Percentiles rank a stretch among this genome's conserved stretches.
Conservation (phyloP, 2,113 vertebrate species). For the Synchiropus splendidus region DNA sequence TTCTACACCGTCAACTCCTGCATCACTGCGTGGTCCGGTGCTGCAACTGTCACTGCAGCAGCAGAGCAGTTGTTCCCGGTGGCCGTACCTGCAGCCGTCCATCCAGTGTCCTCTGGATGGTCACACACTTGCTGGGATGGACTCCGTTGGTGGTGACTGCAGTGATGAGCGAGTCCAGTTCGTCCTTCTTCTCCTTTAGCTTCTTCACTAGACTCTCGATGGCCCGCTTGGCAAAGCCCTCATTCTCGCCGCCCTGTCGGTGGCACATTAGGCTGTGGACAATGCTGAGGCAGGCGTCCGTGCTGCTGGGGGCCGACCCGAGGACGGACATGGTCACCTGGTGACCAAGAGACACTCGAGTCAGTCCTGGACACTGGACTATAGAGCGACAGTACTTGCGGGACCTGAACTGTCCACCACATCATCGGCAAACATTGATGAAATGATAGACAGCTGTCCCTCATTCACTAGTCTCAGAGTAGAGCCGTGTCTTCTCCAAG, state of each 20-base stretch:
- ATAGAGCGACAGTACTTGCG: no score
- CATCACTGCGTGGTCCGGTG: neutral
- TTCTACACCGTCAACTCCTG: no score
- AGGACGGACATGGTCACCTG: constrained; percentile 48
- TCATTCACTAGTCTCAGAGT: no score
- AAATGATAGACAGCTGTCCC: no score
- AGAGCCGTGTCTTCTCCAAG: no score
- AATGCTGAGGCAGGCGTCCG: constrained; percentile 64
- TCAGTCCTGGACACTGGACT: no score
- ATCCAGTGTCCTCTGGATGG: constrained; percentile 80
- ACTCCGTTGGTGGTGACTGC: constrained; percentile 73
- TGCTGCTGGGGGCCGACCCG: constrained; percentile 45
- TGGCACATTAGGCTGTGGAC: constrained; percentile 82
- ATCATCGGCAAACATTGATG: no score
- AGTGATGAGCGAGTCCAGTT: constrained; percentile 75
- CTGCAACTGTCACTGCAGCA: no score
- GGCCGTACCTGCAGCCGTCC: constrained; percentile 76
- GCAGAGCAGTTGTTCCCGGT: no score
- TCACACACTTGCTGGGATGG: constrained; percentile 77
- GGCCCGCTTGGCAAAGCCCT: constrained; percentile 74
- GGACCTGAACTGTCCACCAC: no score
- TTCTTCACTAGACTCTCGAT: constrained; percentile 77
- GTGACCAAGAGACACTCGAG: no score
- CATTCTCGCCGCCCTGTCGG: constrained; percentile 76
- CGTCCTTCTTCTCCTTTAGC: constrained; percentile 76